Conservation (phyloP, 1,140 invertebrate species). For the Drosophila nannoptera region DNA sequence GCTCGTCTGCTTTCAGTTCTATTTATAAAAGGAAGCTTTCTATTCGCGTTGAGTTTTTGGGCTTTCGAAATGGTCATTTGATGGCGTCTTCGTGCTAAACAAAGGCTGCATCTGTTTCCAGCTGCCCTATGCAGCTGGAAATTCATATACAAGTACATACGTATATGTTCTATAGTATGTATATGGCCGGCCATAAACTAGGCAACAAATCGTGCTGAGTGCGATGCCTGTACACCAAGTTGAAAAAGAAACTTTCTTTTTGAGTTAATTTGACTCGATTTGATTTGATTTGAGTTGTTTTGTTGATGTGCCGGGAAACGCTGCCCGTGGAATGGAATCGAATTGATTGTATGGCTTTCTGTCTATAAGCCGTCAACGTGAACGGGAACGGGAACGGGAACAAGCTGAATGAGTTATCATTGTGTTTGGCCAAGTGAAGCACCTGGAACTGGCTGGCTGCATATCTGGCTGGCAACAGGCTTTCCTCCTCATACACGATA, state of each 20-base stretch:
- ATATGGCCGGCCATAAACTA: constrained; percentile 49
- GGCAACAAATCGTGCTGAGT: constrained; percentile 51
- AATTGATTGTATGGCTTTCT: constrained; percentile 52
- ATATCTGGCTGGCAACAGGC: constrained; percentile 21
- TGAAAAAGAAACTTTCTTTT: constrained; percentile 66
- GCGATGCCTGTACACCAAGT: constrained; percentile 38
- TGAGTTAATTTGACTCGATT: constrained; percentile 54
- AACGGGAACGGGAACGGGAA: constrained; percentile 9
- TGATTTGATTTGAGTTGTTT: constrained; percentile 42
- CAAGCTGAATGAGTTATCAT: constrained; percentile 47
- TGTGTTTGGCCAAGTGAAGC: constrained; percentile 43
- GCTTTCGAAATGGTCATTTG: no score
- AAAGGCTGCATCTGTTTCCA: no score
- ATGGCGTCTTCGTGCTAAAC: no score
- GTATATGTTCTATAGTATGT: neutral
- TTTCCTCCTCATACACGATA: constrained; percentile 48
- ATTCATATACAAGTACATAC: neutral
- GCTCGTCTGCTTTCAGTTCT: no score
- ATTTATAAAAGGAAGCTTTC: no score
- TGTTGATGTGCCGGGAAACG: constrained; percentile 53
- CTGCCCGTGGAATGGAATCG: constrained; percentile 39
- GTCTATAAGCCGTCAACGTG: constrained; percentile 22
- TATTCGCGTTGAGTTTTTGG: no score
- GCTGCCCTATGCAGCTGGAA: no score
- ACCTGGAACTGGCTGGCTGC: neutral